phyloP scores from a whole-genome alignment of 2,888 invertebrate genomes.

The Tineola bisselliella region DNA sequence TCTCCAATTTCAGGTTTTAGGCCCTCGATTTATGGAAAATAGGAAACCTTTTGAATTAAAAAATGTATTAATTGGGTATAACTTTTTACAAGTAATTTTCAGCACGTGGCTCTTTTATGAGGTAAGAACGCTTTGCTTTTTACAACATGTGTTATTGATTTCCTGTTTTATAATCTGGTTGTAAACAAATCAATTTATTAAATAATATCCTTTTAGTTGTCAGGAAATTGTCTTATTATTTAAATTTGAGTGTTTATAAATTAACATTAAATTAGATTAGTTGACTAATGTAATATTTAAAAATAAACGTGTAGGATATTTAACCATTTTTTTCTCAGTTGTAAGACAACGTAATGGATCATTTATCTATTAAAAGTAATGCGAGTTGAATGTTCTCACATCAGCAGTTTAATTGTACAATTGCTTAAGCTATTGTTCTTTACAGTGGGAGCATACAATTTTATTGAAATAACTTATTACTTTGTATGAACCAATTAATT shows the following conservation, averaged over 20 bases:
- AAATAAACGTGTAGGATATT: too few relatives aligned
- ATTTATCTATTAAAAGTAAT: background rate
- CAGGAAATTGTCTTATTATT: background rate
- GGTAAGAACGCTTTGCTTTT: conserved; percentile 65
- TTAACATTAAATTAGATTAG: background rate
- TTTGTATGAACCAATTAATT: background rate
- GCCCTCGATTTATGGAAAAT: conserved; percentile 91
- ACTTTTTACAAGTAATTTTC: conserved; percentile 89
- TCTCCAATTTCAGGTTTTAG: conserved; percentile 70
- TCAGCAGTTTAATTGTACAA: conserved; percentile 2
- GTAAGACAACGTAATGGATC: background rate
- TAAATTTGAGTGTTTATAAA: background rate
- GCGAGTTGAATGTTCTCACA: conserved; percentile 5
- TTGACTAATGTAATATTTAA: too few relatives aligned
- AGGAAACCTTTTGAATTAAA: conserved; percentile 87
- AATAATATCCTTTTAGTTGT: background rate
- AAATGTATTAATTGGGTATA: conserved; percentile 81
- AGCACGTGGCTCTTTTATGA: conserved; percentile 92
- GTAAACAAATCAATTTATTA: background rate
- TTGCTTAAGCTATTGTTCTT: conserved; percentile 10
- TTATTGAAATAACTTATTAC: conserved; percentile 4
- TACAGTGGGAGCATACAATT: conserved; percentile 1
- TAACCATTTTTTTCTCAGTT: background rate
- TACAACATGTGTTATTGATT: background rate
- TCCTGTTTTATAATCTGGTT: background rate